Base-by-base conservation (phyloP, 2,888 invertebrate genomes). In the Agrenia bidenticulata region DNA sequence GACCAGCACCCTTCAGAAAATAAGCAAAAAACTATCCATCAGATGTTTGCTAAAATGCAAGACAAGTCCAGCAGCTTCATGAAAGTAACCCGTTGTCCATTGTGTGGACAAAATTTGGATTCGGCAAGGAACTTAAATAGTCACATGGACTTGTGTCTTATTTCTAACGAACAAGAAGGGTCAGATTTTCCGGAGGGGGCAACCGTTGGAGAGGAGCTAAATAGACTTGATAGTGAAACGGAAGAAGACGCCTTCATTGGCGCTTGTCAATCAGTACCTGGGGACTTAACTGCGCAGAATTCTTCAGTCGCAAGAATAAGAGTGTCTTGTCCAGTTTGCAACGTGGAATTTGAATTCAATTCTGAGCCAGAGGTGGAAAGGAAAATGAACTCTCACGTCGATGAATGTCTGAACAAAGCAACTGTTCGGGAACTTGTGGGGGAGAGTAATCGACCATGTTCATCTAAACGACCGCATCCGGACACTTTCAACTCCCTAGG, bases 321-420 rank as follows among this genome's bases (percentile, higher is more conserved):
- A n/a, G 24, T 64, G 11, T 56, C 41, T 1, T 72, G 72, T 59
- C 69, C 71, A 2, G 51, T 72, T 27, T 72, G 69, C 26, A 13
- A 51, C 1, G 50, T 37, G n/a, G 11, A 24, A 17, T 37, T 66
- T 15, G n/a, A 59, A 50, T 59, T 59, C 41, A 19, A 19, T 1
- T 61, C 55, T 5, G 27, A 26, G 1, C 17, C 32, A 1, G 61
- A 64, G 39, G 50, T 45, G 1, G 68, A 68, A 42, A 13, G n/a
- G 11, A 23, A 41, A 1, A 63, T 68, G 41, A 62, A 64, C 39
- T 7, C 39, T 0, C 68, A 68, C 23, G 56, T 68, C 15, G 68
- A 68, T 24, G 61, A 64, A 11, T 68, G 68, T 37, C 27, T 68
- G 19, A 68, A 51, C 37, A 41, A 21, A 41, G 55, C 24, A 1